phyloP scores from a whole-genome alignment of 2,888 invertebrate genomes.

The Belgica antarctica region DNA sequence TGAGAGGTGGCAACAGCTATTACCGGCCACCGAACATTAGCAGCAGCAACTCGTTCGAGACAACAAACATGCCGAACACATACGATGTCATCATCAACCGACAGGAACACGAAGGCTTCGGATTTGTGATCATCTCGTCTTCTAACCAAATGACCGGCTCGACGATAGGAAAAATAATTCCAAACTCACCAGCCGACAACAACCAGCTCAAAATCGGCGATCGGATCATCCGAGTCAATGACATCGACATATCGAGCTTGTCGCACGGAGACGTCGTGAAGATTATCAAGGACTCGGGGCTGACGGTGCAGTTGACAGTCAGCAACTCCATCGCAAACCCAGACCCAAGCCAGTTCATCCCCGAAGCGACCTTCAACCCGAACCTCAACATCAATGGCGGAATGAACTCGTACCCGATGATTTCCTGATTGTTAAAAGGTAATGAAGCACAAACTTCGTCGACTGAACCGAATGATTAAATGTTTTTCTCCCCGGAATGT shows the following conservation, averaged over 20 bases:
- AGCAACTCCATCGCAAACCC: slow-evolving; percentile 48
- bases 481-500: slow-evolving; percentile 3
- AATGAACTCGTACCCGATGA: slow-evolving; percentile 31
- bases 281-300: slow-evolving; percentile 93
- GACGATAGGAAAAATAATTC: slow-evolving; percentile 90
- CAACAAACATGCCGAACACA: slow-evolving; percentile 57
- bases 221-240: slow-evolving; percentile 93
- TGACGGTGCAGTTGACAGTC: slow-evolving; percentile 83
- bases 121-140: slow-evolving; percentile 97
- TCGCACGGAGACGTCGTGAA: slow-evolving; percentile 96
- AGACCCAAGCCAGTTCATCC: slow-evolving; percentile 23
- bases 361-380: slow-evolving; percentile 11
- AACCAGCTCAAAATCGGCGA: slow-evolving; percentile 89
- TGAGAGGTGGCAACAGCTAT: slow-evolving; percentile 44
- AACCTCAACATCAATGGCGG: slow-evolving; percentile 21
- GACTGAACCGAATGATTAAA: background rate
- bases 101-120: slow-evolving; percentile 94
- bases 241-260: slow-evolving; percentile 83
- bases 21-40: slow-evolving; percentile 45
- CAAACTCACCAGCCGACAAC: slow-evolving; percentile 92
- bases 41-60: slow-evolving; percentile 48
- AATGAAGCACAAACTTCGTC: background rate
- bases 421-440: slow-evolving; percentile 36
- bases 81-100: slow-evolving; percentile 91
- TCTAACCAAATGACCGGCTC: slow-evolving; percentile 75